These are phyloP conservation scores for Nematolebias whitei DNA, from an alignment of 2,113 vertebrate species.

Conservation along the genomic window DNA sequence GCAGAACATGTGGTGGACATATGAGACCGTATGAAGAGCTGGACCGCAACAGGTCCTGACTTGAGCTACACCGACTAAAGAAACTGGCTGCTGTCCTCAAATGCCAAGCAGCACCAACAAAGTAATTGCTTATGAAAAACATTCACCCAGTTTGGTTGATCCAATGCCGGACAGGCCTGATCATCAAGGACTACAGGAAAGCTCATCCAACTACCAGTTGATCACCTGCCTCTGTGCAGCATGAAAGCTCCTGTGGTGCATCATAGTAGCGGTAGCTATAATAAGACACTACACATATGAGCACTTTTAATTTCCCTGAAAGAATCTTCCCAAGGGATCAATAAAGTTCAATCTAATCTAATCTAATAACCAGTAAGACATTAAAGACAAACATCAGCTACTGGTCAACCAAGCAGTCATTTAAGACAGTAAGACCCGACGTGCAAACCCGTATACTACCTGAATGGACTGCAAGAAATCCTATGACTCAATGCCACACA, in stretches of 20 bases:
- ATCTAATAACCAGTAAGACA: no score
- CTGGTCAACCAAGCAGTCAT: no score
- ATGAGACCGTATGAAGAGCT: neutral
- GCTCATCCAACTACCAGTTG: neutral
- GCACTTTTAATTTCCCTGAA: no score
- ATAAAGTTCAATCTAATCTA: no score
- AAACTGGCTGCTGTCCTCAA: neutral
- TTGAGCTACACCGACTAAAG: no score
- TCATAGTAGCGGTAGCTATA: no score
- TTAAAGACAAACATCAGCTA: no score
- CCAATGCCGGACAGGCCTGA: neutral
- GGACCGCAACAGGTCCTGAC: neutral
- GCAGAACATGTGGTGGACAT: neutral
- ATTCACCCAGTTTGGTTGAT: neutral
- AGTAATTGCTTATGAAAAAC: neutral
- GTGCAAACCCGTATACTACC: neutral
- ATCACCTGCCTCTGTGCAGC: neutral
- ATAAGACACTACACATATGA: no score
- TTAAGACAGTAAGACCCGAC: neutral
- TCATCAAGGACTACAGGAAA: neutral
- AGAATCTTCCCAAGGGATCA: no score
- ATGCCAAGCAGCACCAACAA: neutral
- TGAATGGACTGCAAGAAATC: no score
- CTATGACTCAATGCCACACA: neutral
- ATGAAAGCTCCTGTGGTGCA: neutral